phyloP scores from a whole-genome alignment of 2,888 invertebrate genomes.

The Drosophila austrosaltans region DNA sequence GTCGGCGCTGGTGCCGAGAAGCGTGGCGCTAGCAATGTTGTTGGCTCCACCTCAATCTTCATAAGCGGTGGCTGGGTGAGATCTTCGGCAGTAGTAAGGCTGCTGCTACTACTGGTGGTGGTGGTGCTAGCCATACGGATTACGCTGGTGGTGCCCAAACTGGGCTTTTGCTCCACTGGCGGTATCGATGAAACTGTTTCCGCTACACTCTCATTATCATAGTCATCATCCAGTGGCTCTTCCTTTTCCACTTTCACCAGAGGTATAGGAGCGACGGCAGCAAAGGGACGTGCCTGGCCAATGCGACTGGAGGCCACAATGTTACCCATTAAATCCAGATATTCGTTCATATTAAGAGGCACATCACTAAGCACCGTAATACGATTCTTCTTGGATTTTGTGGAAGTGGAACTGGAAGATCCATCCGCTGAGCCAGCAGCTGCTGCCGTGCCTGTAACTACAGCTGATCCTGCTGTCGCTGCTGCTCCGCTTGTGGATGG shows the following conservation, averaged over 20 bases:
- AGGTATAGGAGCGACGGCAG: slow-evolving; percentile 72
- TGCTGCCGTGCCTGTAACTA: background rate
- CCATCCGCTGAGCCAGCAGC: slow-evolving; percentile 17
- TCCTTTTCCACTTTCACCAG: slow-evolving; percentile 81
- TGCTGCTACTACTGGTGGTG: slow-evolving; percentile 49
- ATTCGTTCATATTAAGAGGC: slow-evolving; percentile 83
- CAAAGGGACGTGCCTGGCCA: slow-evolving; percentile 69
- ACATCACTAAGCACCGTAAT: slow-evolving; percentile 83
- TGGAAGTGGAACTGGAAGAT: slow-evolving; percentile 45
- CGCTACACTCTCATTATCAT: slow-evolving; percentile 56
- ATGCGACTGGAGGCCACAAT: slow-evolving; percentile 82
- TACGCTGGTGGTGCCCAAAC: slow-evolving; percentile 81
- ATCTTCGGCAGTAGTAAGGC: slow-evolving; percentile 64
- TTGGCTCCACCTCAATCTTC: slow-evolving; percentile 66
- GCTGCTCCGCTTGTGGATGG: slow-evolving; percentile 63
- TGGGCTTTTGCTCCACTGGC: slow-evolving; percentile 52
- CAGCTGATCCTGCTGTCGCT: slow-evolving; percentile 13
- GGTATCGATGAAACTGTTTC: slow-evolving; percentile 11
- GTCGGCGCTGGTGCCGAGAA: slow-evolving; percentile 63
- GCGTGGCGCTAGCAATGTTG: slow-evolving; percentile 60
- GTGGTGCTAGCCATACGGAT: slow-evolving; percentile 81
- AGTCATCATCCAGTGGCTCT: slow-evolving; percentile 80
- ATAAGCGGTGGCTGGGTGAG: slow-evolving; percentile 66
- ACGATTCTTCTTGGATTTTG: slow-evolving; percentile 75
- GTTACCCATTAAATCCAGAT: slow-evolving; percentile 82